Conservation (phyloP, 2,888 invertebrate species). For the Aethes cnicana region DNA sequence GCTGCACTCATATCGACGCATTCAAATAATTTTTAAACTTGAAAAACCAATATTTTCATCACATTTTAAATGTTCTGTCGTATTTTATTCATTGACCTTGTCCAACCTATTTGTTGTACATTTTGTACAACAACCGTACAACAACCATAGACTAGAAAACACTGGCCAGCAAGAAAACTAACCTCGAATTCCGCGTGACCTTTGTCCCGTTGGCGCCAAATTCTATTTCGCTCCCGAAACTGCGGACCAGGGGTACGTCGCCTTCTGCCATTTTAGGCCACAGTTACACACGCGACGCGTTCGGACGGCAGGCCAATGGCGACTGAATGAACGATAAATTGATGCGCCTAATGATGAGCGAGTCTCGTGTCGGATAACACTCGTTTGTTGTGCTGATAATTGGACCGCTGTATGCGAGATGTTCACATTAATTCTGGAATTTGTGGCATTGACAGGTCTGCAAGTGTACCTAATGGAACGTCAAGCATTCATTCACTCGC, state of each 20-base stretch:
- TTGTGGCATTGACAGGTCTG: no score
- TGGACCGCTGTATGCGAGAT: slow-evolving; percentile 57
- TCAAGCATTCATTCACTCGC: no score
- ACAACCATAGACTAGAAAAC: slow-evolving; percentile 5
- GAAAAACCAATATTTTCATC: no score
- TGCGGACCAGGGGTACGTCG: slow-evolving; percentile 71
- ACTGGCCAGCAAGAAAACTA: slow-evolving; percentile 40
- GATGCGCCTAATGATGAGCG: slow-evolving; percentile 68
- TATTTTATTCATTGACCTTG: no score
- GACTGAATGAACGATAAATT: slow-evolving; percentile 60
- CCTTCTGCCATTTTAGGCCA: slow-evolving; percentile 64
- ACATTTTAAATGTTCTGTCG: no score
- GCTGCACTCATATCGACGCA: no score
- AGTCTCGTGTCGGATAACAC: slow-evolving; percentile 58
- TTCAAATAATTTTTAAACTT: no score
- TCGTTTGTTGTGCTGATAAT: slow-evolving; percentile 65
- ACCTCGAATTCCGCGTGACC: slow-evolving; percentile 73
- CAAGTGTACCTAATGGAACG: no score
- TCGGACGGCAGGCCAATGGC: slow-evolving; percentile 46
- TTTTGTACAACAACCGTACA: background rate
- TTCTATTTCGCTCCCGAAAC: slow-evolving; percentile 72
- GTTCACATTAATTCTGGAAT: slow-evolving; percentile 1
- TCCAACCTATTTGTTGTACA: no score
- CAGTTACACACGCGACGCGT: slow-evolving; percentile 18
- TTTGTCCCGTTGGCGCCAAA: slow-evolving; percentile 65